Evolutionary conservation across 2,888 invertebrate genomes (phyloP), one percentile per base, ranked within the genome.

Genomic region (Rotaria socialis): DNA sequence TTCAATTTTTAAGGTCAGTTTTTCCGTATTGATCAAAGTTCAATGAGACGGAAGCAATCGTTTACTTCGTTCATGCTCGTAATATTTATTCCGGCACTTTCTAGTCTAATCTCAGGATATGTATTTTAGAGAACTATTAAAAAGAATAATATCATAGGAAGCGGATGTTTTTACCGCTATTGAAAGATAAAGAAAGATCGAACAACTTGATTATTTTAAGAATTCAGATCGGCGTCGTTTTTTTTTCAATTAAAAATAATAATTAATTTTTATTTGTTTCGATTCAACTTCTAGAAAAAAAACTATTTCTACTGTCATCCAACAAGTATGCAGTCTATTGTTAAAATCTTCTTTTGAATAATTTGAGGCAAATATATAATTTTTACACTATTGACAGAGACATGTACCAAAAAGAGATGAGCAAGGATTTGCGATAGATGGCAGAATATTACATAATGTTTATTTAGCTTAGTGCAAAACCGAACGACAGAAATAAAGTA

Each of bases 21-120:
- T 67, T 27, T 35, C 24, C 1, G 2, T 55, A 41, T 67, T 41
- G 67, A 67, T 35, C 67, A 27, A 67, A 35, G 14, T 35, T 35
- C 35, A 67, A 35, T 27, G 35, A 67, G 19, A 19, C 67, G 35
- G 67, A 67, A 67, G 16, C 19, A 67, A 67, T 67, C 5, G 35
- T 67, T 67, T 35, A 67, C 67, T 19, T 67, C 35, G 16, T 67
- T 41, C 35, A 35, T 41, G 1, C 35, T 67, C 35, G 35, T 35
- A 6, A 35, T 67, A 67, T 67, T 67, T 67, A 67, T 67, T 67
- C 67, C 67, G 67, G 67, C 67, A 67, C 67, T 67, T 41, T 67
- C 7, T 27, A 19, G 11, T 0, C 35, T 60, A 2, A 27, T 60
- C 58, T 60, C 10, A n/a, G n/a, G 11, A 4, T 8, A 11, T 24